A percentile compares a stretch with the other conserved stretches of the same genome.
Evolutionary conservation across 2,113 vertebrate genomes (phyloP).

Genomic region (Datnioides undecimradiatus): DNA sequence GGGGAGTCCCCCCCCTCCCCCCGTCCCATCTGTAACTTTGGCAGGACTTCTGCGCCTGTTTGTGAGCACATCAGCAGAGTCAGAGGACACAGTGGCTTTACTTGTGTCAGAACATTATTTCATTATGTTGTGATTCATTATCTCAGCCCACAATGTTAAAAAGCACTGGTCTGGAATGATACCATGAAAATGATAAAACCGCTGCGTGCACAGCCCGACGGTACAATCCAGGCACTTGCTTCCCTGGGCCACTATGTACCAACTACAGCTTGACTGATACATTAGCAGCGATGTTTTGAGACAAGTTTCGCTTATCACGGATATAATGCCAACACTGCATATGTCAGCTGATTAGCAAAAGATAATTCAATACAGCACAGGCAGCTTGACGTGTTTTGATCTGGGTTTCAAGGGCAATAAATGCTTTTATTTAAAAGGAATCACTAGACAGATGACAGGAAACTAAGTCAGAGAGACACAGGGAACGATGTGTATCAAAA

Average conservation of each 20-base stretch:
- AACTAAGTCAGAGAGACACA: neutral
- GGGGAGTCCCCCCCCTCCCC: no score
- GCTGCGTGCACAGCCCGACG: neutral
- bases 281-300: neutral
- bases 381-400: neutral
- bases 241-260: neutral
- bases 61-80: slow-evolving; percentile 7
- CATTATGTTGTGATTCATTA: slow-evolving; percentile 23
- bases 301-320: neutral
- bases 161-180: slow-evolving; percentile 26
- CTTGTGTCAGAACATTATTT: slow-evolving; percentile 3
- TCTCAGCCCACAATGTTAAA: slow-evolving; percentile 8
- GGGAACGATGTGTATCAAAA: neutral
- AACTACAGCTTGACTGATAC: neutral
- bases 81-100: neutral
- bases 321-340: no score
- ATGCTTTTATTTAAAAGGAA: neutral
- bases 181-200: neutral
- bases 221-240: neutral
- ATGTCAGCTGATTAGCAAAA: no score
- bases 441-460: neutral
- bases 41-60: neutral
- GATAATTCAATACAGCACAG: neutral
- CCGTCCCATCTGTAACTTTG: slow-evolving; percentile 19
- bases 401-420: no score